Evolutionary conservation across 2,113 vertebrate genomes (phyloP).

Genomic region (Danio rerio): DNA sequence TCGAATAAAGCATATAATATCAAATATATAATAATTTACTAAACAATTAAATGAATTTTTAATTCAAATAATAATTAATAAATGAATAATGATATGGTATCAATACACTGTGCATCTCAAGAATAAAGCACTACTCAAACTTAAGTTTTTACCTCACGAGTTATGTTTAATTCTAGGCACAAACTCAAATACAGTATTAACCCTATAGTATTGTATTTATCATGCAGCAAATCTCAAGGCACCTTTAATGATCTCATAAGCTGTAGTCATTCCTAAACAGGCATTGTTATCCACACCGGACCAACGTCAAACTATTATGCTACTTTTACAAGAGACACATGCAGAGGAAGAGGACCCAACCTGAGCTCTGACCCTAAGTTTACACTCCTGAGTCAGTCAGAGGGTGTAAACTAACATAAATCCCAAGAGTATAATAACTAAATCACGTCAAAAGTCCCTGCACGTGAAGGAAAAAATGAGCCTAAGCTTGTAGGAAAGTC

Average conservation of each 20-base stretch:
- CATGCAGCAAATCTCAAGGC: not conserved
- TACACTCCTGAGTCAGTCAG: not conserved
- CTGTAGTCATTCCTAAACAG: not conserved
- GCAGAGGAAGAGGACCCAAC: slow-evolving; percentile 10
- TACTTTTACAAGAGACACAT: slow-evolving; percentile 20
- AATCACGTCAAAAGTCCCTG: slow-evolving; percentile 16
- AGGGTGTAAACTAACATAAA: slow-evolving; percentile 8
- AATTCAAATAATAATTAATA: too few relatives aligned
- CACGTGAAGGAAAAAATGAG: slow-evolving; percentile 3
- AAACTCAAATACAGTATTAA: not conserved
- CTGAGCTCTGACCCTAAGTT: slow-evolving; percentile 26
- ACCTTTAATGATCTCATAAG: slow-evolving; percentile 37
- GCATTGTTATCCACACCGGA: slow-evolving; percentile 51
- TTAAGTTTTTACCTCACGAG: not conserved
- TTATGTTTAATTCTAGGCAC: not conserved
- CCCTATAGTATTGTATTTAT: slow-evolving; percentile 30
- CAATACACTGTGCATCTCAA: not conserved
- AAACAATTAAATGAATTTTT: not conserved
- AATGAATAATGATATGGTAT: not conserved
- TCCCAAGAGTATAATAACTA: not conserved
- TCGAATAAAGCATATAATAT: too few relatives aligned
- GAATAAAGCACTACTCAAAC: not conserved
- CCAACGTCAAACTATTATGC: slow-evolving; percentile 39
- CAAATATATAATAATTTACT: not conserved
- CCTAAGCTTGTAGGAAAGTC: slow-evolving; percentile 24